These are phyloP conservation scores for Glaucopsyche alexis DNA, from an alignment of 2,888 invertebrate genomes.

Conservation along the genomic window DNA sequence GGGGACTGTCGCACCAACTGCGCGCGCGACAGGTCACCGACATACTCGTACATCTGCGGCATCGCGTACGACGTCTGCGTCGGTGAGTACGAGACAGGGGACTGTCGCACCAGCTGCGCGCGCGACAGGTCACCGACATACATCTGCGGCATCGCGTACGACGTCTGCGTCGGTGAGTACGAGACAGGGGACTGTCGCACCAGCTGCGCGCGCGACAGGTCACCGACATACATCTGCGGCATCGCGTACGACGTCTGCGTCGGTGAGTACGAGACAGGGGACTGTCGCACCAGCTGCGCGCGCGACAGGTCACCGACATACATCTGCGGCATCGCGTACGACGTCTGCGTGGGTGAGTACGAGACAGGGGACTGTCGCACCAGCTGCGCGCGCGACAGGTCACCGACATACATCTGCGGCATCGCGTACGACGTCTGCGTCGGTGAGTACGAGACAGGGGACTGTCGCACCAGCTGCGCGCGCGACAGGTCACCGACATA, in stretches of 20 bases:
- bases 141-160: constrained; percentile 96
- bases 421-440: constrained; percentile 98
- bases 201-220: constrained; percentile 89
- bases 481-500: constrained; percentile 92
- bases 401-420: constrained; percentile 95
- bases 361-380: constrained; percentile 81
- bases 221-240: constrained; percentile 95
- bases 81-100: constrained; percentile 75
- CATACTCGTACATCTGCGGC: constrained; percentile 96
- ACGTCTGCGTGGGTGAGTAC: constrained; percentile 92
- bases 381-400: constrained; percentile 89
- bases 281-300: constrained; percentile 88
- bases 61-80: constrained; percentile 98
- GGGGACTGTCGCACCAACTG: constrained; percentile 89
- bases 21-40: constrained; percentile 91
- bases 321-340: constrained; percentile 96
- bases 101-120: constrained; percentile 88
- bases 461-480: constrained; percentile 88
- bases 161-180: constrained; percentile 92
- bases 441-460: constrained; percentile 75
- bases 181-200: constrained; percentile 81
- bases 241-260: constrained; percentile 98
- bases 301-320: constrained; percentile 92
- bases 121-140: constrained; percentile 92
- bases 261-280: constrained; percentile 75